phyloP scores from a whole-genome alignment of 2,797 vertebrate genomes.

The Nothura maculosa region DNA sequence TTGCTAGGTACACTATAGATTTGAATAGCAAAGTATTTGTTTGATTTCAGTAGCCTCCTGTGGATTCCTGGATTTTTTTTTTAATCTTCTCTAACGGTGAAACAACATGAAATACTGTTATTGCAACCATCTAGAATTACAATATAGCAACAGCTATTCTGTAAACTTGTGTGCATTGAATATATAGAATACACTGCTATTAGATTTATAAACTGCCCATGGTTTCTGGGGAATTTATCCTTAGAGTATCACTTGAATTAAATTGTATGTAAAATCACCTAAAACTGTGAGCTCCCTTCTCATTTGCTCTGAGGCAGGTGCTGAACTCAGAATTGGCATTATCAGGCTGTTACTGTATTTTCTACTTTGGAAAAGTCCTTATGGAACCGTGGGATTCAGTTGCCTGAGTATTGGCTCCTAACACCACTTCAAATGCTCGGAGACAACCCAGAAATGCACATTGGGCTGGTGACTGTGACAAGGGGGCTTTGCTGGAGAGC shows the following conservation, averaged over 20 bases:
- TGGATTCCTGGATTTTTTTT: constrained; percentile 55
- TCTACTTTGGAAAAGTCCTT: neutral
- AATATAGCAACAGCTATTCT: constrained; percentile 36
- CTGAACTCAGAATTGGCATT: neutral
- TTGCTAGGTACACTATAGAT: neutral
- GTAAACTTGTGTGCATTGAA: neutral
- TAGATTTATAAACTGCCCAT: neutral
- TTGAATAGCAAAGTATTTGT: constrained; percentile 55
- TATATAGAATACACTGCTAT: neutral
- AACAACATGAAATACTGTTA: constrained; percentile 29
- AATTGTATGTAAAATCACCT: neutral
- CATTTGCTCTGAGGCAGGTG: neutral
- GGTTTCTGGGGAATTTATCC: neutral
- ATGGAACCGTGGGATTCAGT: neutral
- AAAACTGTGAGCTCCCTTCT: neutral
- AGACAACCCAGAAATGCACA: fast-evolving
- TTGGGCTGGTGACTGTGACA: neutral
- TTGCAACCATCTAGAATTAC: constrained; percentile 17
- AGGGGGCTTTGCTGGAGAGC: neutral
- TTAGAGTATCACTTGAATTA: neutral
- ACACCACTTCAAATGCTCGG: neutral
- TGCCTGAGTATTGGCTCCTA: neutral
- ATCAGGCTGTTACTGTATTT: neutral
- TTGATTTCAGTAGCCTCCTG: constrained; percentile 38
- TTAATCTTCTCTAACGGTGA: constrained; percentile 38